These are phyloP conservation scores for Phlogophora meticulosa DNA, from an alignment of 2,888 invertebrate species.

Conservation along the genomic window DNA sequence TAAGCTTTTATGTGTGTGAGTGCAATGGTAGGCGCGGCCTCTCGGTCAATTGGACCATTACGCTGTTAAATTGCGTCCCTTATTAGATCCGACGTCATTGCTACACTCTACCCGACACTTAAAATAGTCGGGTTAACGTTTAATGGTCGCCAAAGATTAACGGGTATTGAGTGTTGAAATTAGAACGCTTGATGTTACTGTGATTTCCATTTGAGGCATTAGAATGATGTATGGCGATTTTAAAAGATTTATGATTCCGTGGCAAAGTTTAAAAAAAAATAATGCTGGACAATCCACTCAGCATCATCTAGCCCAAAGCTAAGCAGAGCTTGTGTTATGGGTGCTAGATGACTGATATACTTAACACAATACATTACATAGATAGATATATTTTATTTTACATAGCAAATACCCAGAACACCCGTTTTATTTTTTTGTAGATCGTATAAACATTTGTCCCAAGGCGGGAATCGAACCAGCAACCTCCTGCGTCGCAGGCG, in stretches of 20 bases:
- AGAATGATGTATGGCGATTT: background rate
- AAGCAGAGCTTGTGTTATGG: too few relatives aligned
- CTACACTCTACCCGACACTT: constrained; percentile 39
- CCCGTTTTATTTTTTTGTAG: too few relatives aligned
- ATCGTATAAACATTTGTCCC: too few relatives aligned
- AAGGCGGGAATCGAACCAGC: too few relatives aligned
- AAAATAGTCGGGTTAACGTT: constrained; percentile 49
- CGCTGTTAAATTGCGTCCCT: constrained; percentile 64
- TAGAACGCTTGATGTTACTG: constrained; percentile 24
- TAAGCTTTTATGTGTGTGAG: constrained; percentile 7
- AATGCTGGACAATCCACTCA: too few relatives aligned
- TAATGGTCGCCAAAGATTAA: constrained; percentile 44
- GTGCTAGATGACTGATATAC: too few relatives aligned
- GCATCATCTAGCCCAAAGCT: too few relatives aligned
- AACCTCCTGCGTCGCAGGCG: too few relatives aligned
- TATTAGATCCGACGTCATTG: constrained; percentile 53
- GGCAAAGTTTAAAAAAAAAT: background rate
- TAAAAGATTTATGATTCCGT: background rate
- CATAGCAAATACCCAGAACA: too few relatives aligned
- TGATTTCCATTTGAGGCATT: constrained; percentile 16
- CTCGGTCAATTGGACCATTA: constrained; percentile 65
- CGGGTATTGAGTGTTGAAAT: constrained; percentile 43
- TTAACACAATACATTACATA: too few relatives aligned
- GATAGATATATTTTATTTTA: too few relatives aligned
- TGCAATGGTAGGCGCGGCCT: constrained; percentile 42